phyloP scores from a whole-genome alignment of 2,113 vertebrate genomes.

The Motacilla tschutschensis region DNA sequence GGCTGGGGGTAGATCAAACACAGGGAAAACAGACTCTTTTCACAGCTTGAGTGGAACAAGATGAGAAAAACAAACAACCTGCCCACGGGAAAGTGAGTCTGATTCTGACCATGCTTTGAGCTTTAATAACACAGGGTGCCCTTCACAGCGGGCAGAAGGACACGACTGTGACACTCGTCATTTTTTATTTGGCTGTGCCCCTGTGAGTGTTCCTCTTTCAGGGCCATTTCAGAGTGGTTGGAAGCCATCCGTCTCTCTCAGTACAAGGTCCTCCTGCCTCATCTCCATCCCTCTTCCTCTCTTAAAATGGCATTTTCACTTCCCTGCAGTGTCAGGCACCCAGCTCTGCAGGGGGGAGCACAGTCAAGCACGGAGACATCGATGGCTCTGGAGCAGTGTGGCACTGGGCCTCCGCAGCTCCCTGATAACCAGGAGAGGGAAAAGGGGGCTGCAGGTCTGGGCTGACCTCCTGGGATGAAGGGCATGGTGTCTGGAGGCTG shows the following conservation, averaged over 20 bases:
- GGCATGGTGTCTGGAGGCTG: neutral
- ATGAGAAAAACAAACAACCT: conserved; percentile 39
- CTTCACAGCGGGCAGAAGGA: neutral
- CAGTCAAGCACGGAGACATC: accelerated
- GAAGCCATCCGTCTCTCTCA: neutral
- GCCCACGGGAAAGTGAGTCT: neutral
- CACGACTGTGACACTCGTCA: accelerated
- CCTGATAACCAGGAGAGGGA: neutral
- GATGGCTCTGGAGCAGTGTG: neutral
- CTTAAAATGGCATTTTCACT: neutral
- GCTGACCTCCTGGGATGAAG: neutral
- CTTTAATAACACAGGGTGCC: neutral
- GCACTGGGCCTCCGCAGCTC: neutral
- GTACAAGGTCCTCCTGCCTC: neutral
- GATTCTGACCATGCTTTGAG: neutral
- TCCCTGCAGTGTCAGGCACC: neutral
- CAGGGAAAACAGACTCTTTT: neutral
- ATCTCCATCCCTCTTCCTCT: neutral
- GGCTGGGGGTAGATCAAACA: neutral
- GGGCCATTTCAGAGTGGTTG: neutral
- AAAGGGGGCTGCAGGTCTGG: neutral
- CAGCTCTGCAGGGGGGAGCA: neutral
- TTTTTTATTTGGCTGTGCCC: neutral
- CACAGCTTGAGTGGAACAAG: neutral
- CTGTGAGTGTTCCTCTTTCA: neutral